phyloP scores from a whole-genome alignment of 1,140 invertebrate species.

The Chlorops oryzae region DNA sequence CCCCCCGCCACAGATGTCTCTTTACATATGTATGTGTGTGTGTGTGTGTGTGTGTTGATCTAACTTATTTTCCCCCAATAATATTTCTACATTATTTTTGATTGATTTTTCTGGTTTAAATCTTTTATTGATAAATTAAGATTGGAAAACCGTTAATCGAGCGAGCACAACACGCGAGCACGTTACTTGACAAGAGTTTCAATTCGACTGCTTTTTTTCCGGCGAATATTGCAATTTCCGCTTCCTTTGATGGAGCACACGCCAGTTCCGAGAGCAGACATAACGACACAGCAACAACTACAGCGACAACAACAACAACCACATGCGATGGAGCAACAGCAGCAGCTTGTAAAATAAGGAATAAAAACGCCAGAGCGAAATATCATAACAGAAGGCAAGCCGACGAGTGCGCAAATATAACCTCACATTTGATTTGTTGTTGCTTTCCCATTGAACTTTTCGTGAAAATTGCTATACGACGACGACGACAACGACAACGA shows the following conservation, averaged over 20 bases:
- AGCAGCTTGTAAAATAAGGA: no score
- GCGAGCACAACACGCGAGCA: no score
- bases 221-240: slow-evolving; percentile 18
- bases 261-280: neutral
- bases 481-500: no score
- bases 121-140: no score
- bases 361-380: no score
- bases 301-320: neutral
- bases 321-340: neutral
- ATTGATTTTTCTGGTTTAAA: neutral
- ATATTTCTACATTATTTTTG: neutral
- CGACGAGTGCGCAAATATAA: no score
- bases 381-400: no score
- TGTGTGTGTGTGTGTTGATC: neutral
- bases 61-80: neutral
- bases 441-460: no score
- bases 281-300: neutral
- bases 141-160: no score
- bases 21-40: neutral
- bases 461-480: no score
- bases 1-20: neutral
- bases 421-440: no score
- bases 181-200: slow-evolving; percentile 19
- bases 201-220: slow-evolving; percentile 16
- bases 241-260: slow-evolving; percentile 18